Evolutionary conservation across 2,797 vertebrate genomes (phyloP).

Genomic region (Melanotaenia pygmaea): DNA sequence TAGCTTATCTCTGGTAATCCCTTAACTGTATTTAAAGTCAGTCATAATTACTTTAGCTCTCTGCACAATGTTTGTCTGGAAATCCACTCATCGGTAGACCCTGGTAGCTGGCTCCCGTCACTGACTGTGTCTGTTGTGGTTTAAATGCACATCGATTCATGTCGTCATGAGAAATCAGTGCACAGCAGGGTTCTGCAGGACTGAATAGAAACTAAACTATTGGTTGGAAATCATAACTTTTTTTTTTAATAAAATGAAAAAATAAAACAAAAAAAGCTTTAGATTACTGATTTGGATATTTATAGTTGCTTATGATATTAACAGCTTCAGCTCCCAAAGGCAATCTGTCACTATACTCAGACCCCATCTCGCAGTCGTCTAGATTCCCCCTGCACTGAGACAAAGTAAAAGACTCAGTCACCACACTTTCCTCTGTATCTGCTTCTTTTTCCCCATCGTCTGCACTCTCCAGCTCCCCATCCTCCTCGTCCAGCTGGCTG

Average conservation of each 20-base stretch:
- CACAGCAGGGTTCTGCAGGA: neutral
- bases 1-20: conserved; percentile 3
- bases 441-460: conserved; percentile 68
- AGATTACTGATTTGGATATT: conserved; percentile 40
- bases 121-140: conserved; percentile 10
- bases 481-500: conserved; percentile 81
- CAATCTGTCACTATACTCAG: conserved; percentile 93
- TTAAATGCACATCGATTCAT: neutral
- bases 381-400: conserved; percentile 87
- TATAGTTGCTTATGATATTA: conserved; percentile 85
- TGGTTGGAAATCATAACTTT: neutral
- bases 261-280: neutral
- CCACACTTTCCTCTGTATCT: conserved; percentile 87
- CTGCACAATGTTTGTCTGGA: conserved; percentile 6
- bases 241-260: neutral
- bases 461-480: conserved; percentile 70
- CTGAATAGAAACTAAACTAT: neutral
- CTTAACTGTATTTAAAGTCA: neutral
- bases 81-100: neutral
- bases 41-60: neutral
- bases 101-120: neutral
- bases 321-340: conserved; percentile 94
- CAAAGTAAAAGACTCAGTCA: conserved; percentile 84
- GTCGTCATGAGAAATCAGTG: neutral
- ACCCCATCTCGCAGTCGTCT: conserved; percentile 91